A percentile compares a stretch with the other conserved stretches of the same genome.
Evolutionary conservation across 2,797 vertebrate species (phyloP).

Genomic region (Tragopan temminckii): DNA sequence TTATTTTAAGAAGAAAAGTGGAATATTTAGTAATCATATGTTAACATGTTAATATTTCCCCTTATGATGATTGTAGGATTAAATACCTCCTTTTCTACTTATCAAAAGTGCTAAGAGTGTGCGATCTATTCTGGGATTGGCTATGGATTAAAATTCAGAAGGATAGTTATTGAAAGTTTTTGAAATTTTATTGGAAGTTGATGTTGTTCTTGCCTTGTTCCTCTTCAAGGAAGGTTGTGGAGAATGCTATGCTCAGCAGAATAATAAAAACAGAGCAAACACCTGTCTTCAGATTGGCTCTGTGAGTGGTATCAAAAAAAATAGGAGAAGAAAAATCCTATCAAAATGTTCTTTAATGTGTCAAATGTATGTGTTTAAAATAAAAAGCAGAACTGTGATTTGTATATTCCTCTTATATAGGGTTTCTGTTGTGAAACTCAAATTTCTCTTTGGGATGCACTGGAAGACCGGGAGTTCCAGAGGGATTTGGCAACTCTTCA

Average conservation of each 20-base stretch:
- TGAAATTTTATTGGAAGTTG: constrained; percentile 68
- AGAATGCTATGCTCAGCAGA: constrained; percentile 92
- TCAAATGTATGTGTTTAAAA: background rate
- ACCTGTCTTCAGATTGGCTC: constrained; percentile 86
- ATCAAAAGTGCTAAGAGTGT: background rate
- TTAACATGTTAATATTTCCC: background rate
- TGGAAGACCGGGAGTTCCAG: background rate
- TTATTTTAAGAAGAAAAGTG: background rate
- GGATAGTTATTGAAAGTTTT: constrained; percentile 81
- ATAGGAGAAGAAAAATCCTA: constrained; percentile 47
- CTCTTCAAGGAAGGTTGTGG: constrained; percentile 87
- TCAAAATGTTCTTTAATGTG: background rate
- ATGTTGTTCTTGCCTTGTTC: constrained; percentile 53
- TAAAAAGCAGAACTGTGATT: background rate
- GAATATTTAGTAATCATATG: background rate
- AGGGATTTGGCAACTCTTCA: background rate
- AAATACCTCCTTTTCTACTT: constrained; percentile 9
- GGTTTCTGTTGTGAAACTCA: accelerated
- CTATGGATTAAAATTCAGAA: constrained; percentile 82
- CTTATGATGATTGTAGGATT: background rate
- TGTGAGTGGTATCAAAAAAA: constrained; percentile 83
- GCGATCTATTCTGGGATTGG: constrained; percentile 65
- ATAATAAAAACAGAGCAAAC: constrained; percentile 83
- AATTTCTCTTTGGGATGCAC: background rate
- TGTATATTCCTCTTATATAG: background rate